phyloP scores from a whole-genome alignment of 30 jellyfish, hydroid and myxozoan genomes.

The Mastigias papua region DNA sequence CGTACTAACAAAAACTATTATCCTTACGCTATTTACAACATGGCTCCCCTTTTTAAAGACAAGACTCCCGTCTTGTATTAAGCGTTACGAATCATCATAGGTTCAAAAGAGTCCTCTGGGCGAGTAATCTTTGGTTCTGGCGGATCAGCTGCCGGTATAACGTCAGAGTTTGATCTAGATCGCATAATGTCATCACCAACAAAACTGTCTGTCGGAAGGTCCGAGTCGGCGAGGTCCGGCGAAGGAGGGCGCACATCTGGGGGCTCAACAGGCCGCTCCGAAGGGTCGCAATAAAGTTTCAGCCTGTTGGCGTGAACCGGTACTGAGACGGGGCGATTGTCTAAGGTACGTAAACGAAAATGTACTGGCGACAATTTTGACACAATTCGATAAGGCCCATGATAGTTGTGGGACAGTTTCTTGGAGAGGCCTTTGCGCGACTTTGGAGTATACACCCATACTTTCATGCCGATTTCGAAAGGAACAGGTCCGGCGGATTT shows the following conservation, averaged over 20 bases:
- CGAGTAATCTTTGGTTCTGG: background rate
- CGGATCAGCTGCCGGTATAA: background rate
- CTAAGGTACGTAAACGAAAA: constrained; percentile 3
- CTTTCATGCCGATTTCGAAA: constrained; percentile 31
- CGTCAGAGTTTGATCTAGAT: background rate
- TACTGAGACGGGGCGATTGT: constrained; percentile 29
- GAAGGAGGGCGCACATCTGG: background rate
- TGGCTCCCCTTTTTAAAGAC: background rate
- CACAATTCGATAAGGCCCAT: constrained; percentile 54
- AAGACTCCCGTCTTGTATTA: background rate
- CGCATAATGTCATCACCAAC: background rate
- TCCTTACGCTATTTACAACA: background rate
- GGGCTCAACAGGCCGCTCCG: constrained; percentile 17
- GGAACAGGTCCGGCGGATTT: constrained; percentile 20
- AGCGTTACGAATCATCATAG: background rate
- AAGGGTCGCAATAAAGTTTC: constrained; percentile 31
- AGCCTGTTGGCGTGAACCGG: constrained; percentile 44
- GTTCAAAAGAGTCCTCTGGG: background rate
- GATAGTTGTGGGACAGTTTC: constrained; percentile 42
- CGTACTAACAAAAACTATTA: background rate
- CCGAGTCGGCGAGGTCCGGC: constrained; percentile 12
- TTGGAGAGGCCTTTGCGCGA: constrained; percentile 43
- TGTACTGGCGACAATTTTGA: constrained; percentile 48
- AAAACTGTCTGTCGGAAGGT: constrained; percentile 3
- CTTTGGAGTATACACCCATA: constrained; percentile 70